A percentile compares a stretch with the other conserved stretches of the same genome.
Evolutionary conservation across 2,888 invertebrate genomes (phyloP).

Genomic region (Notodonta ziczac): DNA sequence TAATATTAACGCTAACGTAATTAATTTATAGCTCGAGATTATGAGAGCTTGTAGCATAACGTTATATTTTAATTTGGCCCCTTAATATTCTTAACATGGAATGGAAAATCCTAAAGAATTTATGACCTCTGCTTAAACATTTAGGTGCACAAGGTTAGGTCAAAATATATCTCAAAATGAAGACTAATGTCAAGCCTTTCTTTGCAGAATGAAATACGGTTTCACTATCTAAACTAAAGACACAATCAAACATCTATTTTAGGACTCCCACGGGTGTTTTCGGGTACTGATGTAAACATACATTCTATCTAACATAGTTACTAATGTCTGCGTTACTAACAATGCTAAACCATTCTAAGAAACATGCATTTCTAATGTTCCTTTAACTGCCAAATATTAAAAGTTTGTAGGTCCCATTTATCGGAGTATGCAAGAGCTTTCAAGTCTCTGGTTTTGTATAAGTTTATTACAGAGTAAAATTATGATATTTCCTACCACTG

Average conservation of each 20-base stretch:
- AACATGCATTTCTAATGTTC: too few species aligned
- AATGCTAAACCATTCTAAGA: too few species aligned
- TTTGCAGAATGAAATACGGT: background rate
- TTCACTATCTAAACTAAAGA: background rate
- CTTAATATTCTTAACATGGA: conserved; percentile 2
- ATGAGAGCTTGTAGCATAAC: conserved; percentile 5
- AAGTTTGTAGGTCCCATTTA: too few species aligned
- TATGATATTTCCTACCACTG: too few species aligned
- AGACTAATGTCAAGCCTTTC: background rate
- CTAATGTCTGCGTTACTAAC: too few species aligned
- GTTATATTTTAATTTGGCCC: conserved; percentile 5
- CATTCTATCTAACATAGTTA: too few species aligned
- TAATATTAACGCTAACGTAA: conserved; percentile 5
- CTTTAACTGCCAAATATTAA: too few species aligned
- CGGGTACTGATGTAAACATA: background rate
- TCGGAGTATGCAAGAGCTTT: too few species aligned
- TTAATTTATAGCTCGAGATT: conserved; percentile 7
- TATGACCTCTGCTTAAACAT: conserved; percentile 3
- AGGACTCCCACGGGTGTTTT: background rate
- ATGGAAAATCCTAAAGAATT: conserved; percentile 2
- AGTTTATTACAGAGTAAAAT: too few species aligned
- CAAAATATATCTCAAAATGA: conserved; percentile 11
- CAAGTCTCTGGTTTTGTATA: too few species aligned
- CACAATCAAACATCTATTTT: background rate
- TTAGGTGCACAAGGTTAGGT: conserved; percentile 17